Evolutionary conservation across 2,797 vertebrate genomes (phyloP), one percentile per base, ranked within the genome.

Genomic region (Danio kyathit): DNA sequence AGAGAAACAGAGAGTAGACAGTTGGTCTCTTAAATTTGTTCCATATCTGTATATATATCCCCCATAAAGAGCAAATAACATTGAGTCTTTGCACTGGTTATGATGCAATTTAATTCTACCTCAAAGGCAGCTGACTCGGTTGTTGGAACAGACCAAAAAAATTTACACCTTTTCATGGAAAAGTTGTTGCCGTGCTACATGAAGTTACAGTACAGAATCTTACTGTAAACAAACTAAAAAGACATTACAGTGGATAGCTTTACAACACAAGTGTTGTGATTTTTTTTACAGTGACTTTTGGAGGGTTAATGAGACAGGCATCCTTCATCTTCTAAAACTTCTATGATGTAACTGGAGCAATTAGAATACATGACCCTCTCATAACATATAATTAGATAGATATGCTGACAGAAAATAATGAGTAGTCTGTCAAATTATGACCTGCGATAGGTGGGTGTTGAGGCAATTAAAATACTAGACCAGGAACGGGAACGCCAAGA

Each of bases 331-430:
- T 14, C 44, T 52, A 48, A 12, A n/a, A 29, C 29, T 29, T 29
- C 4, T 21, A 54, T 54, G 41, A 54, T 72, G 69, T 40, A 65
- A 80, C 49, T 54, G 60, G 7, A 73, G 48, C 59, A 14, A 57
- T 65, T 80, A 57, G 40, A 80, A 65, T 54, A 43, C 59, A 44
- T 73, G 59, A 64, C 49, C 59, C 57, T 51, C 57, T 54, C 40
- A n/a, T 11, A 44, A 54, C 69, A 43, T 71, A 87, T 84, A 74
- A 91, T 87, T 86, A 56, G 29, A 29, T 29, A 29, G 86, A 54
- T 40, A 40, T 38, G 67, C 17, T 56, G 59, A 9, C 38, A 46
- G 51, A 73, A 56, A 17, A 14, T 52, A 71, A 71, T 80, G 7
- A 65, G 48, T 48, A 14, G 21, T 52, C 56, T 80, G 49, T 48